Evolutionary conservation across 2,888 invertebrate species (phyloP), one percentile per base, ranked within the genome.

Genomic region (Hedychridium roseum): DNA sequence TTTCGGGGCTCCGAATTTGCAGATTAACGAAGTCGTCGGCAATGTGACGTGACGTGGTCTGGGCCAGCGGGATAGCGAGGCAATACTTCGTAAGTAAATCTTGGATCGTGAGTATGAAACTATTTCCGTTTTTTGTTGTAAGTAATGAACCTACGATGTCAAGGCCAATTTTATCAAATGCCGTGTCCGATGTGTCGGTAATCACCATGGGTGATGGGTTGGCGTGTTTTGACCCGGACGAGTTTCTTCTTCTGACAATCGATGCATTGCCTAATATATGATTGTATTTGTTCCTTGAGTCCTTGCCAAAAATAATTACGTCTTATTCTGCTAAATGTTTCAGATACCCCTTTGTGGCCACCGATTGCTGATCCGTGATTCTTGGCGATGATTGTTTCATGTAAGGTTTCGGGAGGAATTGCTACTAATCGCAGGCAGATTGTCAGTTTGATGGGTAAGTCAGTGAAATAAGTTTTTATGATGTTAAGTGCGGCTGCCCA

Each of bases 141-240:
- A 43, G 49, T 9, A 51, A 23, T 9, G 55, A 50, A 1, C 53
- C 50, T 0, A 57, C 50, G 2, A 48, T 48, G 23, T 57, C 57
- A 27, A 57, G 28, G 0, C 43, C 30, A 1, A 57, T 21, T 28
- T 57, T 48, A 14, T 54, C 53, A 26, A 50, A 46, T 7, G 31
- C 17, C 2, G 40, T 26, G 5, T 37, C 34, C 1, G 42, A 45
- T 1, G 50, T 57, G 11, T 57, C 51, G 0, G 54, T 54, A 1
- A 57, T 43, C 0, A 46, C 12, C 50, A 56, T 50, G 0, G 56
- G 56, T 36, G 47, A 56, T 50, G 0, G 56, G 56, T 36, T 53
- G 43, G 9, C 6, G 32, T 0, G 50, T 53, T 21, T 58, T 58
- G n/a, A 45, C 18, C 2, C 43, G 11, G 3, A 44, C 37, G 2